Evolutionary conservation across 2,888 invertebrate species (phyloP), one percentile per base, ranked within the genome.

Genomic region (Caenorhabditis macrosperma): DNA sequence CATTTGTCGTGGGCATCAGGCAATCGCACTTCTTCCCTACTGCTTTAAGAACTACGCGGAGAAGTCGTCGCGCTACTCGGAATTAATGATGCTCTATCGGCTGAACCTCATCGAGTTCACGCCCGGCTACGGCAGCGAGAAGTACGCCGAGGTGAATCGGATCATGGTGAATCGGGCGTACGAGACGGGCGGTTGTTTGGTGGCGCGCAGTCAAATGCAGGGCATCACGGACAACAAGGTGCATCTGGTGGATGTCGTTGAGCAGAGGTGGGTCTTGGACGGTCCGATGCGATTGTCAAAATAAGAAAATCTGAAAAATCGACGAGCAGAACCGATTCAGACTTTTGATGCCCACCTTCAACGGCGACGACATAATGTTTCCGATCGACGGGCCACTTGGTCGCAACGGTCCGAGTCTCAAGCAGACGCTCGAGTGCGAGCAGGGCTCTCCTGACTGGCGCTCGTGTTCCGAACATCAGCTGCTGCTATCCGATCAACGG

Each of bases 311-410:
- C 38, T 46, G 7, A 28, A 22, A 26, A 54, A 35, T n/a, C n/a
- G n/a, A n/a, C n/a, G n/a, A n/a, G 17, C 6, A 24, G 26, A 30
- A 26, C 24, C 48, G 5, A 41, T 67, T 10, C 71, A 83, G 87
- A 54, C 81, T 87, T 9, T 55, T 87, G 68, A 86, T 87, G 84
- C 87, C 87, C 10, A 82, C 86, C 0, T 87, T 87, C 80, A 84
- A 85, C 68, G 84, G 85, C n/a, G 82, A 84, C 55, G 87, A 87
- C 67, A 79, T 87, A 22, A 85, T 87, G 74, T 87, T 87, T 52
- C 87, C 87, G n/a, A 82, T 86, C 44, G 87, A 87, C 54, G 87
- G 87, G 10, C 87, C 87, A 9, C 68, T 86, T 26, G 87, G 87
- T 1, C 46, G 87, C 38, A 83, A 79, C 48, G 86, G 86, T 15